These are phyloP conservation scores for Antechinus flavipes DNA, from an alignment of 2,113 vertebrate genomes.

Conservation along the genomic window DNA sequence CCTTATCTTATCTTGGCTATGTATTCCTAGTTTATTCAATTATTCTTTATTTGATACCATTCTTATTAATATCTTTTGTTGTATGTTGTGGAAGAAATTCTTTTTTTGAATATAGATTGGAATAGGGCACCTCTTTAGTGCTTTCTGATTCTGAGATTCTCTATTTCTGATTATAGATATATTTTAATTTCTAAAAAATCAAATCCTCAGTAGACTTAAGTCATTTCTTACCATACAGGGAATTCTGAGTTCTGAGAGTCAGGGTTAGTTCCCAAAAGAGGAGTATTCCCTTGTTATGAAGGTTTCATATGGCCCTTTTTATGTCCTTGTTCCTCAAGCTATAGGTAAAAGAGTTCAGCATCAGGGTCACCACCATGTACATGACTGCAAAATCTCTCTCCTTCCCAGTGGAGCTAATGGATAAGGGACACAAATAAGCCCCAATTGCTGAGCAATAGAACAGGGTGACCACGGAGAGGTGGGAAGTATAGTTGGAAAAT, in stretches of 20 bases:
- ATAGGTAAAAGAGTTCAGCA: constrained; percentile 52
- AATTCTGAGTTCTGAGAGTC: background rate
- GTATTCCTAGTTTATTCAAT: background rate
- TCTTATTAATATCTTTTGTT: background rate
- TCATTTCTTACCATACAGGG: background rate
- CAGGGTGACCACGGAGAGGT: constrained; percentile 63
- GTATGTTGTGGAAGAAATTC: background rate
- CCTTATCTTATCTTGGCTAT: background rate
- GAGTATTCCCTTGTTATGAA: constrained; percentile 18
- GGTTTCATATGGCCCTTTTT: constrained; percentile 33
- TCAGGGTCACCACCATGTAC: constrained; percentile 50
- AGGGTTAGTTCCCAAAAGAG: background rate
- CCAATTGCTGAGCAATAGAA: constrained; percentile 58
- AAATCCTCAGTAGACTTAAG: background rate
- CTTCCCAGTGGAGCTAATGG: constrained; percentile 34
- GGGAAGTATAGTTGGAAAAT: constrained; percentile 59
- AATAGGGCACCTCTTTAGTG: background rate
- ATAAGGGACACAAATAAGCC: constrained; percentile 53
- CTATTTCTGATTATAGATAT: background rate
- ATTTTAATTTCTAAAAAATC: background rate
- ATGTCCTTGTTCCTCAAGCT: constrained; percentile 58
- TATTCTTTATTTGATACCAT: background rate
- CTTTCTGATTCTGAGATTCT: background rate
- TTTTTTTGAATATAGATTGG: background rate
- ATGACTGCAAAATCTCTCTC: constrained; percentile 49